These are phyloP conservation scores for Orientallactaga bullata DNA, from an alignment of 2,113 vertebrate species.

Conservation along the genomic window DNA sequence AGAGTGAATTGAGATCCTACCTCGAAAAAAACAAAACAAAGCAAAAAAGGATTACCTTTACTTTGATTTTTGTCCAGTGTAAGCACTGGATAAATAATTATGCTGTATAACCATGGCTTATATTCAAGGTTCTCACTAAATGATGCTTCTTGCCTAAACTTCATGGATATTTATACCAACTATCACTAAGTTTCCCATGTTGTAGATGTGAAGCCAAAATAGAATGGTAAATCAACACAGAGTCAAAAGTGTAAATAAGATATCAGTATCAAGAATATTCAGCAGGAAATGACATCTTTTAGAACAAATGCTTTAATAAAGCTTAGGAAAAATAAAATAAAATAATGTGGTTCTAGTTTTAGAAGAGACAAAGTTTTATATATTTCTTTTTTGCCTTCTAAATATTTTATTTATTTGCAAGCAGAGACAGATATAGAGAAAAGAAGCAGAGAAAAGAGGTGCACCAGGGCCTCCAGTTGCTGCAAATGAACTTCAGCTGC, in stretches of 20 bases:
- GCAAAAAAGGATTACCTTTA: slow-evolving; percentile 11
- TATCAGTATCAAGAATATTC: background rate
- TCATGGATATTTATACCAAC: background rate
- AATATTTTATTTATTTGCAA: too few relatives aligned
- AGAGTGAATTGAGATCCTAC: too few relatives aligned
- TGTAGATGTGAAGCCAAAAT: background rate
- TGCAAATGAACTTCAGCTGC: too few relatives aligned
- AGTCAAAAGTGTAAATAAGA: background rate
- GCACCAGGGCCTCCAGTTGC: too few relatives aligned
- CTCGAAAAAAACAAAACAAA: too few relatives aligned
- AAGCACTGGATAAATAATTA: too few relatives aligned
- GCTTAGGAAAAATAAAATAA: too few relatives aligned
- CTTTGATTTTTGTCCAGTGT: background rate
- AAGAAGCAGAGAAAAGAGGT: too few relatives aligned
- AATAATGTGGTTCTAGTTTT: background rate
- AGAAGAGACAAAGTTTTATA: background rate
- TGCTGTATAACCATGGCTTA: too few relatives aligned
- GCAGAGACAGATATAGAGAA: too few relatives aligned
- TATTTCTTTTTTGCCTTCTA: too few relatives aligned
- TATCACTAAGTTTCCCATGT: background rate
- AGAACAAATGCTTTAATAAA: background rate
- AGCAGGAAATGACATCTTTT: background rate
- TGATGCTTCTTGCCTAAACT: background rate
- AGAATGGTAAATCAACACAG: background rate
- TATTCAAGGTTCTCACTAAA: background rate